These are phyloP conservation scores for Antheraea assamensis DNA, from an alignment of 2,888 invertebrate species.

Conservation along the genomic window DNA sequence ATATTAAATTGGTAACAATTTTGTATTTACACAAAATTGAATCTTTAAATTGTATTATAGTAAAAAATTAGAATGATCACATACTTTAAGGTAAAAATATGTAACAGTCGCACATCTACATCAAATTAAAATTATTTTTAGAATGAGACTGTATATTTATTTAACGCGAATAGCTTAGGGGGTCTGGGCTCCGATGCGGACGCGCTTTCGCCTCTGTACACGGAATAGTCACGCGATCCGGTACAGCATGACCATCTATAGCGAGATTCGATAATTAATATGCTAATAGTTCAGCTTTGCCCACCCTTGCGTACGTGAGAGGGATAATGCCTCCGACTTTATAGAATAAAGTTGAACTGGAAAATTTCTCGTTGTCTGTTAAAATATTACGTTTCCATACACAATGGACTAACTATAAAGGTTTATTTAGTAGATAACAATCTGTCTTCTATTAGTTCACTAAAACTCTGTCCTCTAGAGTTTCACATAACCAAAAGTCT, in stretches of 20 bases:
- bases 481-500: too few species aligned
- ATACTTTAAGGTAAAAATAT: too few species aligned
- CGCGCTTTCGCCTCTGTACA: neutral
- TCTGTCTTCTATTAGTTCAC: neutral
- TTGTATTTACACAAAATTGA: too few species aligned
- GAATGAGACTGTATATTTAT: neutral
- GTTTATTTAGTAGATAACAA: neutral
- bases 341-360: slow-evolving; percentile 23
- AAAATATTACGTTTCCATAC: neutral
- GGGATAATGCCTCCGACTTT: slow-evolving; percentile 34
- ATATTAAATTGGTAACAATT: too few species aligned
- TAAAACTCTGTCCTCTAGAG: too few species aligned
- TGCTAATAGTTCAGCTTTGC: slow-evolving; percentile 68
- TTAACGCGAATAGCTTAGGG: neutral
- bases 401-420: neutral
- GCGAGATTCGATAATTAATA: slow-evolving; percentile 72
- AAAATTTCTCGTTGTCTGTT: neutral
- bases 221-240: slow-evolving; percentile 54
- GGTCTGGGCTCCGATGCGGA: neutral
- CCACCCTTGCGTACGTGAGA: slow-evolving; percentile 64
- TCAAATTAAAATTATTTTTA: too few species aligned
- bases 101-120: neutral
- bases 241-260: slow-evolving; percentile 51
- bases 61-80: too few species aligned
- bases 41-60: too few species aligned